A percentile compares a stretch with the other conserved stretches of the same genome.
Conservation (phyloP, 2,113 vertebrate genomes). For the Nestor notabilis region DNA sequence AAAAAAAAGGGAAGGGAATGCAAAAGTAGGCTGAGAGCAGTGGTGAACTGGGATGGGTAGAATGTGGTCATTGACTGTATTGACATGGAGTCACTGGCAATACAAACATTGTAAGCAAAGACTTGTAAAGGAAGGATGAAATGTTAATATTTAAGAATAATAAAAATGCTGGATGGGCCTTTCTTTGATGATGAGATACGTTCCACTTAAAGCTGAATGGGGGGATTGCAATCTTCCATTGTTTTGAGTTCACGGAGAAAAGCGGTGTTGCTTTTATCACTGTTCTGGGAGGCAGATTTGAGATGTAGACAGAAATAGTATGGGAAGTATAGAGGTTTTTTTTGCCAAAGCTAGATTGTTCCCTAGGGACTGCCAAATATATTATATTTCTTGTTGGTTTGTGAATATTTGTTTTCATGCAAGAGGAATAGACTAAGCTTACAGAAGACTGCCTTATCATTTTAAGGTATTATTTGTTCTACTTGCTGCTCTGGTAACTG, state of each 20-base stretch:
- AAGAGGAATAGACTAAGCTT: not conserved
- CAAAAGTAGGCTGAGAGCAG: not conserved
- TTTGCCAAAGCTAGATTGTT: not conserved
- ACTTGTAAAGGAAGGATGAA: not conserved
- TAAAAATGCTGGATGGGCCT: not conserved
- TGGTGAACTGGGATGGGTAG: not conserved
- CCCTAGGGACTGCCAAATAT: not conserved
- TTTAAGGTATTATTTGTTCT: not conserved
- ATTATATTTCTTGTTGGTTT: not conserved
- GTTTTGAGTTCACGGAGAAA: not conserved
- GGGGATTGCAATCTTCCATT: not conserved
- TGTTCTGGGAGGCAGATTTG: not conserved
- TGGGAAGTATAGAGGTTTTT: not conserved
- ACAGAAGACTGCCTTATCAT: not conserved
- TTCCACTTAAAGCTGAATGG: not conserved
- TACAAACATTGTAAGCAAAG: not conserved
- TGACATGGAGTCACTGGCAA: not conserved
- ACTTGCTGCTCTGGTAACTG: not conserved
- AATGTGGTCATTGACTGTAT: not conserved
- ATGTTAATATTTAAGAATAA: not conserved
- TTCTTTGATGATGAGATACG: not conserved
- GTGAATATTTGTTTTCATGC: not conserved
- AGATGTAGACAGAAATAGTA: not conserved
- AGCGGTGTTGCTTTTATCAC: not conserved
- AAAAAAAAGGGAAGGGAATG: not conserved